Conservation (phyloP, 1,140 invertebrate genomes). For the Tetramorium simillimum region DNA sequence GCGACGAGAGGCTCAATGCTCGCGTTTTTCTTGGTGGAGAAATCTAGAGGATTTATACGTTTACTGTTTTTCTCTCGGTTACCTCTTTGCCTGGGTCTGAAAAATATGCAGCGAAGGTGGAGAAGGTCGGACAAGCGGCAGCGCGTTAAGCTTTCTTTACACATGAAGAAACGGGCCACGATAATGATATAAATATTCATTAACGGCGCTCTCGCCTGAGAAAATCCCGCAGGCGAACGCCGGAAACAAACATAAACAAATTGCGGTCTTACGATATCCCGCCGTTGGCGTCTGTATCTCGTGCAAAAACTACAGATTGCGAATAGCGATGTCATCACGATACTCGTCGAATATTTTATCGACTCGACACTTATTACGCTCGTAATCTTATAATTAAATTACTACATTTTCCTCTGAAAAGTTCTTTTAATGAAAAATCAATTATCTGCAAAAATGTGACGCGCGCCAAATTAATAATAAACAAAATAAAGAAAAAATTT, state of each 20-base stretch:
- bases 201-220: conserved; percentile 32
- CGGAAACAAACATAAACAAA: conserved; percentile 53
- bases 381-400: neutral
- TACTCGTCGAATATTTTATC: neutral
- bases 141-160: conserved; percentile 60
- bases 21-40: conserved; percentile 38
- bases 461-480: neutral
- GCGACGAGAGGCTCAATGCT: conserved; percentile 20
- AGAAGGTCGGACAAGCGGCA: neutral
- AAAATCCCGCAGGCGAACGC: conserved; percentile 23
- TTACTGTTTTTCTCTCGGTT: conserved; percentile 33
- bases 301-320: neutral
- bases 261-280: conserved; percentile 39
- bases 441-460: neutral
- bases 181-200: conserved; percentile 75
- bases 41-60: conserved; percentile 34
- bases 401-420: neutral
- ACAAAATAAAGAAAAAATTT: neutral
- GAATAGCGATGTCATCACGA: neutral
- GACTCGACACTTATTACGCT: neutral
- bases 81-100: conserved; percentile 5
- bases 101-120: conserved; percentile 32
- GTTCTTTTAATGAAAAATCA: neutral
- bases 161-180: conserved; percentile 28
- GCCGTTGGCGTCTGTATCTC: neutral